These are phyloP conservation scores for Nyctibius bracteatus DNA, from an alignment of 2,113 vertebrate species.

Conservation along the genomic window DNA sequence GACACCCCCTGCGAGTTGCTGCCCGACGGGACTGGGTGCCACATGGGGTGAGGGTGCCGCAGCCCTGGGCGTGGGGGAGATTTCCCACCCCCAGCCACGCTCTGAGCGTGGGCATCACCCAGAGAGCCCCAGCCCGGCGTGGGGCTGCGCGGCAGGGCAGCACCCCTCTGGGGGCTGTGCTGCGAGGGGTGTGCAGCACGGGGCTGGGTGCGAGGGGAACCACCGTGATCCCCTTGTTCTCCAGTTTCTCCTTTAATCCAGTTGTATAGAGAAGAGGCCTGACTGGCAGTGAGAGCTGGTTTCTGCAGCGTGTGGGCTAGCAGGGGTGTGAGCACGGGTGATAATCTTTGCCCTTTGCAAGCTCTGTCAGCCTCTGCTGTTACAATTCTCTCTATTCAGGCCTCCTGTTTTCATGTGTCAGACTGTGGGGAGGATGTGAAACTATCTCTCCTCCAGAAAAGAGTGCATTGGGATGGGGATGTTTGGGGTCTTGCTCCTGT, in stretches of 20 bases:
- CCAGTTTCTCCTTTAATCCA: too few species aligned
- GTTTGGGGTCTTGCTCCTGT: not conserved
- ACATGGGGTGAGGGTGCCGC: not conserved
- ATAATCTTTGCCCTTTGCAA: not conserved
- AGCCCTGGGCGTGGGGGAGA: too few species aligned
- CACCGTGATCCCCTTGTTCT: not conserved
- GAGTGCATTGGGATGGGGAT: not conserved
- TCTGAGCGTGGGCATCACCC: not conserved
- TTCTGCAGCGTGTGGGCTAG: not conserved
- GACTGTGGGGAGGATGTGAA: not conserved
- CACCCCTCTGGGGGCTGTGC: not conserved
- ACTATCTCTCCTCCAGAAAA: not conserved
- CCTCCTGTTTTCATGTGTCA: not conserved
- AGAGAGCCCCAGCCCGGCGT: not conserved
- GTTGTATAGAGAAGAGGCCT: rapidly evolving
- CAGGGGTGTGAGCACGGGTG: rapidly evolving
- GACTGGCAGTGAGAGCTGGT: not conserved
- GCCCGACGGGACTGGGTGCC: not conserved
- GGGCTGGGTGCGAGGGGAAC: not conserved
- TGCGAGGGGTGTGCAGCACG: rapidly evolving
- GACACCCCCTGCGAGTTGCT: not conserved
- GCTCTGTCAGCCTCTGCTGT: not conserved
- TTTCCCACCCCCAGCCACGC: rapidly evolving
- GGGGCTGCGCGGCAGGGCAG: not conserved
- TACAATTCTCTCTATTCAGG: not conserved